A percentile compares a stretch with the other conserved stretches of the same genome.
Conservation (phyloP, 1,140 invertebrate species). For the Leptinotarsa undecemlineata region DNA sequence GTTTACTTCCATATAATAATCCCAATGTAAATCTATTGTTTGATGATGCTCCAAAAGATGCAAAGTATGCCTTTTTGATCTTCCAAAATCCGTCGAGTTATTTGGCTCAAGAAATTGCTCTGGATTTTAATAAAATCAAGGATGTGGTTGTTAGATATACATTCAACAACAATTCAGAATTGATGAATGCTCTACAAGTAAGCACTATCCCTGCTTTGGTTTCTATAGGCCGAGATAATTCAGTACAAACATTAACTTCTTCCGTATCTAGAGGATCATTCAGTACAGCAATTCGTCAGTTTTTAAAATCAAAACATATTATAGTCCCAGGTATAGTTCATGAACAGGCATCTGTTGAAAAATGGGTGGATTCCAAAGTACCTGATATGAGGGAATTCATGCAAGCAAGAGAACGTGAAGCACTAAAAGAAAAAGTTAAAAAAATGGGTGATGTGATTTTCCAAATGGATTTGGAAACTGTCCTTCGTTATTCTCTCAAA, state of each 20-base stretch:
- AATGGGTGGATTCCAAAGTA: slow-evolving; percentile 45
- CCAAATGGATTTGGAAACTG: slow-evolving; percentile 85
- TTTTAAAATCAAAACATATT: slow-evolving; percentile 51
- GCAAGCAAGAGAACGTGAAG: slow-evolving; percentile 46
- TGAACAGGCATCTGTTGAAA: slow-evolving; percentile 44
- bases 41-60: slow-evolving; percentile 46
- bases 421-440: slow-evolving; percentile 45
- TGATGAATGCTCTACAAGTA: slow-evolving; percentile 18
- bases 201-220: slow-evolving; percentile 22
- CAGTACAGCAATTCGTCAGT: slow-evolving; percentile 53
- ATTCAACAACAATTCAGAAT: slow-evolving; percentile 31
- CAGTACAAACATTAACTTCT: slow-evolving; percentile 13
- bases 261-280: slow-evolving; percentile 47
- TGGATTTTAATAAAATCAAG: slow-evolving; percentile 60
- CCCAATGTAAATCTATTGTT: slow-evolving; percentile 54
- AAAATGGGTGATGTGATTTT: slow-evolving; percentile 64
- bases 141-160: slow-evolving; percentile 20
- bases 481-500: slow-evolving; percentile 75
- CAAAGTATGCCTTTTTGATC: slow-evolving; percentile 62
- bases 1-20: slow-evolving; percentile 64
- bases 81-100: slow-evolving; percentile 64
- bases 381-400: slow-evolving; percentile 42
- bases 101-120: slow-evolving; percentile 63
- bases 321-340: slow-evolving; percentile 40
- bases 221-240: slow-evolving; percentile 11